Percentiles rank a stretch among this genome's conserved stretches.
phyloP scores from a whole-genome alignment of 2,797 vertebrate species.

The Anguilla megastoma region DNA sequence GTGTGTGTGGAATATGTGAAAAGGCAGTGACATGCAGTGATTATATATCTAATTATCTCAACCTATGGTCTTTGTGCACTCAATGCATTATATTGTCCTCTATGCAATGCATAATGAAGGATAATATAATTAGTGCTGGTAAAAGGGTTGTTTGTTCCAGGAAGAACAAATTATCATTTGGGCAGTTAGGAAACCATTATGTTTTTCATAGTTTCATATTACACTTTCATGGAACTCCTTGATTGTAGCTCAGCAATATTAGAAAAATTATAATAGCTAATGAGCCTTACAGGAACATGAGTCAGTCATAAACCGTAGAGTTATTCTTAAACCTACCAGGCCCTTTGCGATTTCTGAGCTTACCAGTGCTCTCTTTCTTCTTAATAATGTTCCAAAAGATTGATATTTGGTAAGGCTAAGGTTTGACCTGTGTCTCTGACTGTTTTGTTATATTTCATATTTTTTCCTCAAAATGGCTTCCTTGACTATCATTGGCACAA shows the following conservation, averaged over 20 bases:
- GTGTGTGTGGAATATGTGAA: slow-evolving; percentile 17
- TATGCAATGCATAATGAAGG: not conserved
- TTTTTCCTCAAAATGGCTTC: too few relatives aligned
- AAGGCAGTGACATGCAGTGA: not conserved
- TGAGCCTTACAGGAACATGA: not conserved
- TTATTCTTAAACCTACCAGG: too few relatives aligned
- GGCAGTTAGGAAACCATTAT: not conserved
- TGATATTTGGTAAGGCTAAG: too few relatives aligned
- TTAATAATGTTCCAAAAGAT: too few relatives aligned
- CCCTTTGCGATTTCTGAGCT: too few relatives aligned
- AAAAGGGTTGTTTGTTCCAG: not conserved
- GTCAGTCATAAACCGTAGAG: not conserved
- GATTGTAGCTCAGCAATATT: not conserved
- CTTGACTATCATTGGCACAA: too few relatives aligned
- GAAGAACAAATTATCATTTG: not conserved
- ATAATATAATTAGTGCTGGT: slow-evolving; percentile 14
- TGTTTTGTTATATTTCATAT: too few relatives aligned
- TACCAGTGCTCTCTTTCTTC: too few relatives aligned
- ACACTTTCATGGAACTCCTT: not conserved
- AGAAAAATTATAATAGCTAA: not conserved
- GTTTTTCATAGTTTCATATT: not conserved
- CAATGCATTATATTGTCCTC: not conserved
- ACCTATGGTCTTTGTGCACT: slow-evolving; percentile 27
- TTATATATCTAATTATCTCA: not conserved
- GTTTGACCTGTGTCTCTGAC: too few relatives aligned